Base-by-base conservation (phyloP, 2,113 vertebrate species). In the Scomber colias region DNA sequence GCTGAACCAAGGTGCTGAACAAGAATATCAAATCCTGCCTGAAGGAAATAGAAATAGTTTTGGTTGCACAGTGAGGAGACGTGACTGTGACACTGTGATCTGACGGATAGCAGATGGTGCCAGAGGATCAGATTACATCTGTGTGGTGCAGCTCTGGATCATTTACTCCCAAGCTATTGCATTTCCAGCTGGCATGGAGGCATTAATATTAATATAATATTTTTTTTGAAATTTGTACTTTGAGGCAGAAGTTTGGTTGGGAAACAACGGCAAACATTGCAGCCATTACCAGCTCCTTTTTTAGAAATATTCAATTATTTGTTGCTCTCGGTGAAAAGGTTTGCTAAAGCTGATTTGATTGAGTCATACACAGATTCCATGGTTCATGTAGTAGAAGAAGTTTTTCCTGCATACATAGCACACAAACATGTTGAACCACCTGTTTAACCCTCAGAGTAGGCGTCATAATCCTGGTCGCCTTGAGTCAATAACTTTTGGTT, bases 1-100 rank as follows among this genome's bases (percentile, higher is more conserved):
- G 50, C 51, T 60, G 61, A 87, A 69, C 55, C 40, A 75, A 62
- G 79, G 75, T 88, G 87, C 83, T 88, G 21, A 84, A 54, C 19
- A 13, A 53, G n/a, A 59, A 50, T 27, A 13, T 13, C 2, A 48
- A 56, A 73, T 53, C 49, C 49, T 21, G 46, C 49, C n/a, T 15
- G 51, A 40, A n/a, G 66, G 31, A n/a, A 40, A 27, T 7, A 30
- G 45, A 49, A 40, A 5, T 30, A 0, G 45, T 27, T 19, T 57
- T 66, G 5, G 44, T 65, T 46, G 11, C 27, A 30, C 59, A 17
- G 17, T 8, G 55, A 44, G 15, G 70, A 74, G 55, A 56, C 50
- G 14, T 17, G 40, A 15, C 71, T 40, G 21, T 13, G 3, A 65
- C 72, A 19, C 31, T 19, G 0, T 35, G 35, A 59, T 66, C n/a